Evolutionary conservation across 2,113 vertebrate genomes (phyloP).

Genomic region (Elaphurus davidianus): DNA sequence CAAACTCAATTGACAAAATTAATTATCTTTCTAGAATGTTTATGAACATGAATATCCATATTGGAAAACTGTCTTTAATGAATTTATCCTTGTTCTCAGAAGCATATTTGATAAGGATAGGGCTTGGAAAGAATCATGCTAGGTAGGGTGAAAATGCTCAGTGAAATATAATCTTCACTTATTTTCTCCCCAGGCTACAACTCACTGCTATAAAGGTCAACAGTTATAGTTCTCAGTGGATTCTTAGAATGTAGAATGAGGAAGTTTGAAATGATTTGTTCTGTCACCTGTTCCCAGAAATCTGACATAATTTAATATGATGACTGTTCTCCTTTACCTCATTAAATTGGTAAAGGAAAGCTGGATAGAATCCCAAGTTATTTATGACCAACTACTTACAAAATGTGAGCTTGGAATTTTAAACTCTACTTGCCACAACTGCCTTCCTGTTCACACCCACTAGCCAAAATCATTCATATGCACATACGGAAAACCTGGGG

Average conservation of each 20-base stretch:
- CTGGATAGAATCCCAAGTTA: constrained; percentile 2
- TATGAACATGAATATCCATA: neutral
- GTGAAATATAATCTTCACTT: constrained; percentile 18
- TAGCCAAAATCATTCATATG: neutral
- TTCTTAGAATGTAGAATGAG: constrained; percentile 25
- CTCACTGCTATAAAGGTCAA: constrained; percentile 35
- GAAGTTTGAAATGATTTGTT: constrained; percentile 42
- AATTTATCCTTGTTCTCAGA: neutral
- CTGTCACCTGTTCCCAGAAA: constrained; percentile 54
- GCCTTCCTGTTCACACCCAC: neutral
- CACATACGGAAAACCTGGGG: neutral
- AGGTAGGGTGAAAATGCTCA: neutral
- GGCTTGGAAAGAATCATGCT: neutral
- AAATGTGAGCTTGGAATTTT: constrained; percentile 12
- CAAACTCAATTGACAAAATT: neutral
- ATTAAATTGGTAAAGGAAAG: constrained; percentile 30
- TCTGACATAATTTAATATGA: constrained; percentile 55
- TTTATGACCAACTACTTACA: constrained; percentile 5
- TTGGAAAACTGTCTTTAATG: neutral
- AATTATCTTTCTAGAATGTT: neutral
- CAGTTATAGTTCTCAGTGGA: neutral
- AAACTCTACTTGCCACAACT: neutral
- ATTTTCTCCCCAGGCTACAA: neutral
- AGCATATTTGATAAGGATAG: neutral
- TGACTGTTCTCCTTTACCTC: constrained; percentile 36